Conservation (phyloP, 2,888 invertebrate genomes). For the Chorisops tibialis region DNA sequence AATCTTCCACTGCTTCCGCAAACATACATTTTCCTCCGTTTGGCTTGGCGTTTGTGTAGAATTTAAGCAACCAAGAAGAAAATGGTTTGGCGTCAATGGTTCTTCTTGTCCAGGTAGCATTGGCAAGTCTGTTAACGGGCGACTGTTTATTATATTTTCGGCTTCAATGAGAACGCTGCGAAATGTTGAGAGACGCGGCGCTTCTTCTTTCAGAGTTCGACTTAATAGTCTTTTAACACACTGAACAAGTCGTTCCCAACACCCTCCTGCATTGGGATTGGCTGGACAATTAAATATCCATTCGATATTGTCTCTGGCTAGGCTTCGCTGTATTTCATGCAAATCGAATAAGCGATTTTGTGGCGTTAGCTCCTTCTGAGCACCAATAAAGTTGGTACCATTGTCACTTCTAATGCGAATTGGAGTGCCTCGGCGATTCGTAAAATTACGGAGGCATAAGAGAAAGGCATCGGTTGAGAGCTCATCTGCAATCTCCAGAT, state of each 20-base stretch:
- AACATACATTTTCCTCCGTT: not conserved
- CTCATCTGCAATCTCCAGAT: conserved; percentile 32
- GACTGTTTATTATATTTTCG: conserved; percentile 31
- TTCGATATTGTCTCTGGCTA: conserved; percentile 11
- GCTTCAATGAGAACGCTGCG: not conserved
- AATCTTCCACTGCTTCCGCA: not conserved
- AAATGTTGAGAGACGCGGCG: conserved; percentile 31
- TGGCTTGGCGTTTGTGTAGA: not conserved
- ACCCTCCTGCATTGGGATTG: conserved; percentile 3
- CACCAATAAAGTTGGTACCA: conserved; percentile 28
- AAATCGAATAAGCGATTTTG: not conserved
- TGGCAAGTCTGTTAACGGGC: conserved; percentile 10
- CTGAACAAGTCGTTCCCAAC: conserved; percentile 24
- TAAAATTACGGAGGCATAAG: too few relatives aligned
- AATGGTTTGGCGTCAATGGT: conserved; percentile 9
- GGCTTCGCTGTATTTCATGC: not conserved
- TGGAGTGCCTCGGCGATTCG: conserved; percentile 33
- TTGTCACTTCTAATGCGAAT: conserved; percentile 30
- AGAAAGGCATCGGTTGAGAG: too few relatives aligned
- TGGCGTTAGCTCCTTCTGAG: conserved; percentile 27
- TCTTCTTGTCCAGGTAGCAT: not conserved
- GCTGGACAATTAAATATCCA: conserved; percentile 12
- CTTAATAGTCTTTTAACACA: conserved; percentile 27
- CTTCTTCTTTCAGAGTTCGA: conserved; percentile 23
- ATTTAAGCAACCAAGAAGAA: not conserved